Base-by-base conservation (phyloP, 1,140 invertebrate genomes). In the Zaprionus ghesquierei region DNA sequence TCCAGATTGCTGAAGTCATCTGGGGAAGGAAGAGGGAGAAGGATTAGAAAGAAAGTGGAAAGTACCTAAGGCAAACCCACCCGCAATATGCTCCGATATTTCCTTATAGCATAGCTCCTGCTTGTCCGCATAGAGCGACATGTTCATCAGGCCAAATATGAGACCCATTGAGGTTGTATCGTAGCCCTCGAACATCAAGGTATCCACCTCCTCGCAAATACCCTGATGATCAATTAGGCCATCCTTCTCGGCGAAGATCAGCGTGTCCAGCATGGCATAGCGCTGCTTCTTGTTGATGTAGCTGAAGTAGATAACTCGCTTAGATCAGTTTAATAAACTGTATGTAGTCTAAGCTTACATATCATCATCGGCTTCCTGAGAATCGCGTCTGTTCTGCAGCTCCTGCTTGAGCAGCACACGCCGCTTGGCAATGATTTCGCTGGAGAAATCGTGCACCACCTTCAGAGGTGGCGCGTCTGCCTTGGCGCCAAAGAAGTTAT, bases 141-240 rank as follows among this genome's bases (percentile, higher is more conserved):
- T 72, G 12, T 94, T 90, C 81, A 94, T 93, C 4, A 96, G 79
- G 0, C 93, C 92, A 91, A 94, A 96, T 49, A 90, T 93, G 2
- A 95, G 77, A 3, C 89, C 93, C 38, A 94, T 92, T 0, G 94
- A 94, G 2, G 95, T 95, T 15, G 96, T 97, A 79, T 97, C 96
- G 77, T 96, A 96, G 1, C 93, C 94, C 77, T 95, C 95, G 92
- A 97, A 96, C 93, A 96, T 95, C 62, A 97, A 96, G 0, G 96
- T 97, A 82, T 97, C 95, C 3, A 97, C 96, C 93, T 97, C 96
- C 81, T 97, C 96, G 75, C 94, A 93, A 44, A 97, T 96, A 61
- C 96, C 96, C 38, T 92, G 66, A 69, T 95, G 92, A 61, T 93
- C 94, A 38, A 94, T 94, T 0, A 81, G 92, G 15, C 92, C 90